These are phyloP conservation scores for Rhimphoctona megacephalus DNA, from an alignment of 2,888 invertebrate genomes.

Conservation along the genomic window DNA sequence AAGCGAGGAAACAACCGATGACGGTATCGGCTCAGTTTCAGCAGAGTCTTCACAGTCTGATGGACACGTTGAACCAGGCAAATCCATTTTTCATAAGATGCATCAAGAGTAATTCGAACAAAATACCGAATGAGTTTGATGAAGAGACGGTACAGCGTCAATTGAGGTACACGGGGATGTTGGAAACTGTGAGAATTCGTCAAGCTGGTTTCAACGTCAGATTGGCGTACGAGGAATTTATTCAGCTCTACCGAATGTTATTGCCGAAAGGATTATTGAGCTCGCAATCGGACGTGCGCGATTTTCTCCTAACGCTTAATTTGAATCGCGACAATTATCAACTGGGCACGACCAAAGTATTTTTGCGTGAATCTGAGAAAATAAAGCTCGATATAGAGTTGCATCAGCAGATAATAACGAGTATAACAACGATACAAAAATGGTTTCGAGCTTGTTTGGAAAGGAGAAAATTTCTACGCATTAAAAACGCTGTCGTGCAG, in stretches of 20 bases:
- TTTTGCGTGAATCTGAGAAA: constrained; percentile 97
- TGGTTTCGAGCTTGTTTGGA: constrained; percentile 95
- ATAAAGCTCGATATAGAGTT: constrained; percentile 95
- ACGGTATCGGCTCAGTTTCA: constrained; percentile 98
- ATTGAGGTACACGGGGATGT: constrained; percentile 97
- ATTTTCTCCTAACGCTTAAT: constrained; percentile 93
- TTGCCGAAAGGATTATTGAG: constrained; percentile 94
- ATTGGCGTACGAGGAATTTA: constrained; percentile 97
- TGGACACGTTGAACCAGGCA: constrained; percentile 96
- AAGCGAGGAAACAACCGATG: constrained; percentile 93
- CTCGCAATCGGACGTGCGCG: constrained; percentile 93
- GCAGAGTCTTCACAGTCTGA: constrained; percentile 95
- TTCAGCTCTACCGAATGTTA: constrained; percentile 95
- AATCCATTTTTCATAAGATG: constrained; percentile 95
- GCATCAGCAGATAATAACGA: constrained; percentile 97
- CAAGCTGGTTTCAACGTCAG: constrained; percentile 98
- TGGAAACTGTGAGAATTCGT: constrained; percentile 97
- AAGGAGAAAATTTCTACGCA: constrained; percentile 90
- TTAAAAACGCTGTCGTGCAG: constrained; percentile 90
- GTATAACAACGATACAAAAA: constrained; percentile 95
- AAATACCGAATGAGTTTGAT: constrained; percentile 96
- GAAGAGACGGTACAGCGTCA: constrained; percentile 96
- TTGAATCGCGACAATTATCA: constrained; percentile 96
- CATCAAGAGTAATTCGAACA: constrained; percentile 97
- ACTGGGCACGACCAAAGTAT: constrained; percentile 94